phyloP scores from a whole-genome alignment of 2,888 invertebrate genomes.

The Drosophila pegasa region DNA sequence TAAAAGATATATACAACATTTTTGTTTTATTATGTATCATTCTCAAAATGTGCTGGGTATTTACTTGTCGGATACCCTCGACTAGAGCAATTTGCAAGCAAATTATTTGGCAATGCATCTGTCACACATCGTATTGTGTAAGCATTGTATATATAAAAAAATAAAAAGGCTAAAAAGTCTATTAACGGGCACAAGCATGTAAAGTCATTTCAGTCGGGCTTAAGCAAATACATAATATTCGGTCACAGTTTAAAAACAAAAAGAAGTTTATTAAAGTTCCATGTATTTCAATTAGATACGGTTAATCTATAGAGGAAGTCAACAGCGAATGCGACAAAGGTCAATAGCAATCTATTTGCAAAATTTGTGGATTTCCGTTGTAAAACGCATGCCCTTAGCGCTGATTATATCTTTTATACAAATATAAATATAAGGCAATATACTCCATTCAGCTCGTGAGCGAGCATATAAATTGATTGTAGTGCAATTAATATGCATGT shows the following conservation, averaged over 20 bases:
- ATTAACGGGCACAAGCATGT: neutral
- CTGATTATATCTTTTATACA: too few relatives aligned
- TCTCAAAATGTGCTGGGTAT: neutral
- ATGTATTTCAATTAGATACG: neutral
- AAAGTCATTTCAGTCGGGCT: neutral
- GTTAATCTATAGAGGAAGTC: neutral
- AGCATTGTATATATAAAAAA: conserved; percentile 10
- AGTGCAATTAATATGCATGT: neutral
- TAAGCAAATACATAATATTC: neutral
- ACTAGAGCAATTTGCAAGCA: neutral
- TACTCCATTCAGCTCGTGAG: neutral
- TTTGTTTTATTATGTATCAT: neutral
- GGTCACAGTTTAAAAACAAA: neutral
- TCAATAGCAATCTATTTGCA: neutral
- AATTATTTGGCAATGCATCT: conserved; percentile 3
- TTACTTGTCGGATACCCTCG: neutral
- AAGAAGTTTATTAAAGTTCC: too few relatives aligned
- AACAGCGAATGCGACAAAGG: neutral
- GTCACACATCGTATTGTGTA: conserved; percentile 17
- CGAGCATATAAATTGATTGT: neutral
- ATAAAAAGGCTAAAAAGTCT: conserved; percentile 25
- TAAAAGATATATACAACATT: neutral
- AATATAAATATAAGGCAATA: neutral
- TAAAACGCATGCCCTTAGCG: too few relatives aligned
- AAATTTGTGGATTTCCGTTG: too few relatives aligned